phyloP scores from a whole-genome alignment of 2,888 invertebrate genomes.

The Trimorus sp. region DNA sequence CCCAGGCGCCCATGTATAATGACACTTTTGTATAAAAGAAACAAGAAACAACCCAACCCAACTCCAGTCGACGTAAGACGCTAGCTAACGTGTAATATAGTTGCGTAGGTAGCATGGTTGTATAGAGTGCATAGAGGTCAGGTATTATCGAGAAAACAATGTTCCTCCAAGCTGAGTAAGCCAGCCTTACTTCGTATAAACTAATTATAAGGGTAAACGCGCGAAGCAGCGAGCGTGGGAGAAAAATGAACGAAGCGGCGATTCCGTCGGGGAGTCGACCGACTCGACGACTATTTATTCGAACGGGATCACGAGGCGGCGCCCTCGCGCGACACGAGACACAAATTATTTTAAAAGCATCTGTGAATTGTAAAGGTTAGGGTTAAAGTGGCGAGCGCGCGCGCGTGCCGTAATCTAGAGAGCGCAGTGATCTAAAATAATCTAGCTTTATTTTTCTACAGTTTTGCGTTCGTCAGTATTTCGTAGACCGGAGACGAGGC shows the following conservation, averaged over 20 bases:
- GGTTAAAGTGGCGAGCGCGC: too few relatives aligned
- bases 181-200: conserved; percentile 79
- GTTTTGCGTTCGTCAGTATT: conserved; percentile 78
- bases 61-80: conserved; percentile 22
- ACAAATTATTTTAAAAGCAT: conserved; percentile 51
- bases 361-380: conserved; percentile 19
- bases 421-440: conserved; percentile 72
- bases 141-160: conserved; percentile 77
- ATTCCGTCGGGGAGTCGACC: conserved; percentile 13
- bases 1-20: conserved; percentile 37
- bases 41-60: background rate
- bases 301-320: background rate
- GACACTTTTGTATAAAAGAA: conserved; percentile 63
- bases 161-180: conserved; percentile 81
- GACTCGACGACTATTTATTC: conserved; percentile 44
- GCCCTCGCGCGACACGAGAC: background rate
- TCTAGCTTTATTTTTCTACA: conserved; percentile 80
- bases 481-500: conserved; percentile 64
- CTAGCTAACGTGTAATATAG: conserved; percentile 53
- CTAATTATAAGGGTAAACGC: conserved; percentile 67
- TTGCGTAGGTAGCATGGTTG: conserved; percentile 61
- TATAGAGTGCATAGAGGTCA: conserved; percentile 66
- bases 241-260: conserved; percentile 39
- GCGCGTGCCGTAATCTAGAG: conserved; percentile 39
- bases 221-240: too few relatives aligned